Evolutionary conservation across 2,113 vertebrate species (phyloP).

Genomic region (Athene noctua): DNA sequence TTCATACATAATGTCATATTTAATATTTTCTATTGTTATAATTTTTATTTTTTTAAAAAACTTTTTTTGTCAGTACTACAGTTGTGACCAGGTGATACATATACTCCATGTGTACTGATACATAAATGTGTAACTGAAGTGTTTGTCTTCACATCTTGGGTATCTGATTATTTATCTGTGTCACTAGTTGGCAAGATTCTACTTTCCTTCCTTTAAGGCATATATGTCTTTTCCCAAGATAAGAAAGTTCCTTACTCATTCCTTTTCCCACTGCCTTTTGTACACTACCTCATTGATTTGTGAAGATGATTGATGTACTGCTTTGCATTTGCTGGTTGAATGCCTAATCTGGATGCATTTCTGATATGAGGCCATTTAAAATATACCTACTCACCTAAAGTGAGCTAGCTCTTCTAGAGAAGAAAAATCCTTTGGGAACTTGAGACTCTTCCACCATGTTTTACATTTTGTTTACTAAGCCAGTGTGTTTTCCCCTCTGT

Average conservation of each 20-base stretch:
- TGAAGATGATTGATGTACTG: not conserved
- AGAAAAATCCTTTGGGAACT: not conserved
- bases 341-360: not conserved
- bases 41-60: not conserved
- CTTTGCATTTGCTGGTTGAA: not conserved
- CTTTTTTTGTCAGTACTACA: not conserved
- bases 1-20: too few relatives aligned
- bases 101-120: not conserved
- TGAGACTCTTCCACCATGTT: not conserved
- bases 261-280: not conserved
- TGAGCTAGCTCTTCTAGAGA: not conserved
- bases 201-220: not conserved
- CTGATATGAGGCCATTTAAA: not conserved
- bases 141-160: not conserved
- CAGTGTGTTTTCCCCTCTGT: not conserved
- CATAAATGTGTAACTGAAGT: not conserved
- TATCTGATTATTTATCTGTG: not conserved
- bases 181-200: not conserved
- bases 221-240: not conserved
- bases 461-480: not conserved
- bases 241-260: not conserved
- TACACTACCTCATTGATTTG: not conserved
- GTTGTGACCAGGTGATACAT: not conserved
- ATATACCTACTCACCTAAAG: not conserved
- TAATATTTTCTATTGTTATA: too few relatives aligned